Conservation (phyloP, 1,140 invertebrate species). For the Paraescarpia echinospica region DNA sequence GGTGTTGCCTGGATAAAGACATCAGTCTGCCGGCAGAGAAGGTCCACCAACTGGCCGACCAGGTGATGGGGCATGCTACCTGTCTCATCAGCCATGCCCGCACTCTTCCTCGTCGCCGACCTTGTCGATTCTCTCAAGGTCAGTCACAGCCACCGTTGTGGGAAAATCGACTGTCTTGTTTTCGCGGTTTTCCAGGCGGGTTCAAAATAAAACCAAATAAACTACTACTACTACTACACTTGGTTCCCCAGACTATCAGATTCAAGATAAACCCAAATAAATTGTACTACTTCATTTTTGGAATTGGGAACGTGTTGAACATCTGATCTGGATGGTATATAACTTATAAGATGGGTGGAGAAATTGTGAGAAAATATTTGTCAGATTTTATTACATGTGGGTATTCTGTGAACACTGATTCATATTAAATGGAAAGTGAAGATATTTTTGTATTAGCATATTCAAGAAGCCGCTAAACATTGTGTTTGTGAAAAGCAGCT, state of each 20-base stretch:
- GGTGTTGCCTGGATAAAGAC: conserved; percentile 84
- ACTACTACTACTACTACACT: too few relatives aligned
- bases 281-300: neutral
- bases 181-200: neutral
- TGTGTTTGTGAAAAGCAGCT: too few relatives aligned
- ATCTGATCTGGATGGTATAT: neutral
- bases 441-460: too few relatives aligned
- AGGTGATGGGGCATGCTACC: conserved; percentile 82
- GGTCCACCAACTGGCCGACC: conserved; percentile 80
- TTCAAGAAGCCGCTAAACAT: too few relatives aligned
- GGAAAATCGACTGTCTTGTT: neutral
- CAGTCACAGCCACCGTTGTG: conserved; percentile 8
- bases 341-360: too few relatives aligned
- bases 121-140: conserved; percentile 82
- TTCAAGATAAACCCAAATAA: neutral
- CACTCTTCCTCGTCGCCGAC: conserved; percentile 92
- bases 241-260: too few relatives aligned
- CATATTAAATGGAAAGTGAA: too few relatives aligned
- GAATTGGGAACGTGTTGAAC: neutral
- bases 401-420: too few relatives aligned
- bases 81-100: conserved; percentile 77
- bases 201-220: too few relatives aligned
- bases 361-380: too few relatives aligned
- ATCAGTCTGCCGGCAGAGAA: conserved; percentile 83
- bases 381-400: too few relatives aligned